These are phyloP conservation scores for Chaetorhynchus papuensis DNA, from an alignment of 2,113 vertebrate genomes.

Conservation along the genomic window DNA sequence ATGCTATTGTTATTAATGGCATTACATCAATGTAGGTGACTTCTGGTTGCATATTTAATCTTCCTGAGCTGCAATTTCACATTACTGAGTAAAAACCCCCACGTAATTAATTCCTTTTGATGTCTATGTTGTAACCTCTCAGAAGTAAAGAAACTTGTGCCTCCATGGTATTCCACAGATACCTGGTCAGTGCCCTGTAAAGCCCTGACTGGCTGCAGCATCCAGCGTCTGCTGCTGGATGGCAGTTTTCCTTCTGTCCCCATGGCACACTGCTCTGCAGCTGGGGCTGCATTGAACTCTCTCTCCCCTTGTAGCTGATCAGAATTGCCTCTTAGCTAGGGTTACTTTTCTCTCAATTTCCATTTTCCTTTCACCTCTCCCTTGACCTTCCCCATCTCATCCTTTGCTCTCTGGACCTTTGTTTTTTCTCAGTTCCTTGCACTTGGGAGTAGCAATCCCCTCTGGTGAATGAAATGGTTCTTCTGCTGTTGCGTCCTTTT, in stretches of 20 bases:
- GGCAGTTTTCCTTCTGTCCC: not conserved
- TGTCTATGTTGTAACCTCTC: not conserved
- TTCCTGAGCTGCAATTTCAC: not conserved
- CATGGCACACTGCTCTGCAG: not conserved
- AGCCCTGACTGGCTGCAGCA: not conserved
- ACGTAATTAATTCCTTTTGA: not conserved
- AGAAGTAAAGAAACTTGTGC: not conserved
- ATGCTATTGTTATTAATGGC: not conserved
- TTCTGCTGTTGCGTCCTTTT: not conserved
- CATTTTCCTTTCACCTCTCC: not conserved
- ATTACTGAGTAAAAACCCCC: not conserved
- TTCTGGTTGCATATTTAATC: not conserved
- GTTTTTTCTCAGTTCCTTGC: not conserved
- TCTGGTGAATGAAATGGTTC: not conserved
- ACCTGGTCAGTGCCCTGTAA: not conserved
- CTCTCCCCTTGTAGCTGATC: not conserved
- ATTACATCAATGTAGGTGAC: not conserved
- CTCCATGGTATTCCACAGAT: not conserved
- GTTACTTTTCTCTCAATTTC: not conserved
- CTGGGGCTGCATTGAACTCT: not conserved
- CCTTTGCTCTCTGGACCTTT: not conserved
- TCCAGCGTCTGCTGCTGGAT: not conserved
- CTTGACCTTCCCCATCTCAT: not conserved
- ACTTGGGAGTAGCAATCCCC: not conserved
- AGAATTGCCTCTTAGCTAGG: not conserved